phyloP scores from a whole-genome alignment of 2,888 invertebrate genomes.

The Coronaproctus castanopsis region DNA sequence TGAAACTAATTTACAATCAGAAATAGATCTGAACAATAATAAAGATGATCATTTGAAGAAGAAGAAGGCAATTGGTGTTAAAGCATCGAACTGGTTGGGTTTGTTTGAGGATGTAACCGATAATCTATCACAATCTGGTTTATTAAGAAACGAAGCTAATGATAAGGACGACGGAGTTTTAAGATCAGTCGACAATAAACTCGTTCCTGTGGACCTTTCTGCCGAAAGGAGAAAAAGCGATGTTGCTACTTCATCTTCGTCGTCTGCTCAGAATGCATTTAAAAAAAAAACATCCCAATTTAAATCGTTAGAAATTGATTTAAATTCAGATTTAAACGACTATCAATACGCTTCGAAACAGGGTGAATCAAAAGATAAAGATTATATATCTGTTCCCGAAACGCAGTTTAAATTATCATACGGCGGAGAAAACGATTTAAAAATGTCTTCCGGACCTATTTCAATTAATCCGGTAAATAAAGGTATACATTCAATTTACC shows the following conservation, averaged over 20 bases:
- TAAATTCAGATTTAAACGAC: constrained; percentile 4
- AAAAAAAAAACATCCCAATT: constrained; percentile 3
- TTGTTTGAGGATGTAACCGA: background rate
- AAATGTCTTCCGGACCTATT: no score
- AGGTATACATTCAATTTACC: no score
- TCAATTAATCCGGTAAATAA: no score
- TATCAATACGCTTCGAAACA: no score
- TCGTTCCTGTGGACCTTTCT: background rate
- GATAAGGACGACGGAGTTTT: background rate
- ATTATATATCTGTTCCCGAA: no score
- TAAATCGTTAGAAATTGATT: constrained; percentile 8
- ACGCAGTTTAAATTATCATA: no score
- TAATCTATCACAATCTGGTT: no score
- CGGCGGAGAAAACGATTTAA: no score
- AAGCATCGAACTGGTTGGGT: constrained; percentile 7
- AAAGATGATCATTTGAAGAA: background rate
- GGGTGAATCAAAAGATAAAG: no score
- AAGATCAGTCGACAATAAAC: background rate
- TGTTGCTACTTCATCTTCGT: background rate
- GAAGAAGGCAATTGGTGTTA: background rate
- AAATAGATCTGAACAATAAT: background rate
- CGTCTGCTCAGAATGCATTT: background rate
- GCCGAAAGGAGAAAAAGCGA: background rate
- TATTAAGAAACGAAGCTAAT: no score
- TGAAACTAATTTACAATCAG: background rate